phyloP scores from a whole-genome alignment of 1,140 invertebrate genomes.

The Alviniconcha marisindica region DNA sequence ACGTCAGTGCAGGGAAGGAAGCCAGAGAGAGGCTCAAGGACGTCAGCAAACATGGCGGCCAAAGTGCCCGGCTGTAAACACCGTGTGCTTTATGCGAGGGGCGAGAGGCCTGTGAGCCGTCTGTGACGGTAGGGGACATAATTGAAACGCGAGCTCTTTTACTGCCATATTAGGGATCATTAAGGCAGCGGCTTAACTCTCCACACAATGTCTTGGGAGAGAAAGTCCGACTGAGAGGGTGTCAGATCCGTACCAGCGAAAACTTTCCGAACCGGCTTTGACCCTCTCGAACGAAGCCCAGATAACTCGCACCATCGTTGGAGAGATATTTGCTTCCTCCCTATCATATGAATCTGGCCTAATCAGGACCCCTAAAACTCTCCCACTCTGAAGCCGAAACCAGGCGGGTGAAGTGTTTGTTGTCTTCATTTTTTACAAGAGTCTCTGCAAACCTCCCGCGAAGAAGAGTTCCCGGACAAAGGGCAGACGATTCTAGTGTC shows the following conservation, averaged over 20 bases:
- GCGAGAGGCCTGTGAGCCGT: neutral
- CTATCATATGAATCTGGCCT: slow-evolving; percentile 40
- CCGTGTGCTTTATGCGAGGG: slow-evolving; percentile 31
- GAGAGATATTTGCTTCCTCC: slow-evolving; percentile 32
- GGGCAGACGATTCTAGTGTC: slow-evolving; percentile 21
- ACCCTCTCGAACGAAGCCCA: neutral
- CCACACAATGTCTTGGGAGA: slow-evolving; percentile 19
- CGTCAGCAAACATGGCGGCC: slow-evolving; percentile 40
- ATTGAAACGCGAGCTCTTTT: slow-evolving; percentile 42
- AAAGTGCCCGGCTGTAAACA: slow-evolving; percentile 42
- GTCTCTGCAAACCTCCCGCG: slow-evolving; percentile 1
- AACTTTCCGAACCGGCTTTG: neutral
- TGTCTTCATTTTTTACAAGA: slow-evolving; percentile 29
- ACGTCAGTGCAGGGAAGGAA: slow-evolving; percentile 4
- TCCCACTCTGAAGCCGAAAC: neutral
- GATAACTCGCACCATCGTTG: slow-evolving; percentile 8
- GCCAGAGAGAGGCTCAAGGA: slow-evolving; percentile 27
- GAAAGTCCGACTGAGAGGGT: slow-evolving; percentile 2
- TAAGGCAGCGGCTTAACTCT: slow-evolving; percentile 35
- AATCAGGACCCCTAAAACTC: slow-evolving; percentile 19
- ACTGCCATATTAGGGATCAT: slow-evolving; percentile 41
- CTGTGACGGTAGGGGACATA: slow-evolving; percentile 12
- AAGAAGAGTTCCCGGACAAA: slow-evolving; percentile 35
- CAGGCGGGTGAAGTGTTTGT: slow-evolving; percentile 3
- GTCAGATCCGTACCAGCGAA: slow-evolving; percentile 33